phyloP scores from a whole-genome alignment of 1,140 invertebrate species.

The Sycophila sp. region DNA sequence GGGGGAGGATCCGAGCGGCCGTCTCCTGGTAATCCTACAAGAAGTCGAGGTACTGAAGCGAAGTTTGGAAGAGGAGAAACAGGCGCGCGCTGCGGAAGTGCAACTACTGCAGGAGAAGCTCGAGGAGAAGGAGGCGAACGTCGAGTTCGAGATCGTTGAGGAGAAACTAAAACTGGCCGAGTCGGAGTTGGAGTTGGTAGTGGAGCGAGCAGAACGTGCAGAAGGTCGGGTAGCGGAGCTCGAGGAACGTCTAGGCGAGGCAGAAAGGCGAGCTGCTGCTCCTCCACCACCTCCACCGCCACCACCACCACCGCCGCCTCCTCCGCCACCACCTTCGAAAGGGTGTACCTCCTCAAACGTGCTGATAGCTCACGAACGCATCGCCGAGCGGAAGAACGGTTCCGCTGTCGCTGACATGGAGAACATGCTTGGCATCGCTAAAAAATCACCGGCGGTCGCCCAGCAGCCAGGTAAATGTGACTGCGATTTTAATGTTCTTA shows the following conservation, averaged over 20 bases:
- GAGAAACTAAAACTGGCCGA: slow-evolving; percentile 77
- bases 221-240: slow-evolving; percentile 64
- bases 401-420: slow-evolving; percentile 70
- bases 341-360: slow-evolving; percentile 47
- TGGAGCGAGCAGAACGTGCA: slow-evolving; percentile 71
- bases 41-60: slow-evolving; percentile 73
- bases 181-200: slow-evolving; percentile 71
- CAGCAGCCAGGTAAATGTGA: slow-evolving; percentile 61
- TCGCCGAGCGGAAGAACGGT: slow-evolving; percentile 44
- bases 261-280: slow-evolving; percentile 58
- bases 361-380: slow-evolving; percentile 52
- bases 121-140: slow-evolving; percentile 73
- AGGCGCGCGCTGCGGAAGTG: slow-evolving; percentile 67
- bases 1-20: slow-evolving; percentile 66
- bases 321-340: slow-evolving; percentile 46
- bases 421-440: slow-evolving; percentile 68
- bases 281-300: slow-evolving; percentile 62
- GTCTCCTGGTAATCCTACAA: slow-evolving; percentile 67
- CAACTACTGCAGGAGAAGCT: slow-evolving; percentile 73
- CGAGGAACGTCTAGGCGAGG: slow-evolving; percentile 54
- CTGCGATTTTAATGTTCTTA: no score
- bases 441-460: slow-evolving; percentile 52
- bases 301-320: slow-evolving; percentile 59
- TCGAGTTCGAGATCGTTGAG: slow-evolving; percentile 75
- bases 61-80: slow-evolving; percentile 71